phyloP scores from a whole-genome alignment of 1,140 invertebrate species.

The Drosophila rhopaloa region DNA sequence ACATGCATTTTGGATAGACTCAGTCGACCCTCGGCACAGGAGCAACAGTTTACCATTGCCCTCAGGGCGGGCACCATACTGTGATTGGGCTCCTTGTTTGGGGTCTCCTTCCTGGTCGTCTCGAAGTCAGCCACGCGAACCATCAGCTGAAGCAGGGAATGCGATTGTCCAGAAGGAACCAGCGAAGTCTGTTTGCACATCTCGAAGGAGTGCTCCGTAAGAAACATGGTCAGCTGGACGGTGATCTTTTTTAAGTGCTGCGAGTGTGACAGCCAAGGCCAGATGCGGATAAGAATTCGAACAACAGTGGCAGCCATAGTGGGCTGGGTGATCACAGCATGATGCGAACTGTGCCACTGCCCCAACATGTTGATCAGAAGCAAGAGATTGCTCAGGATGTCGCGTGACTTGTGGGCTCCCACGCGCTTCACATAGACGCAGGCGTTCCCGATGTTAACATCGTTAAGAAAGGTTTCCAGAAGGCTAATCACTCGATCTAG shows the following conservation, averaged over 20 bases:
- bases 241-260: conserved; percentile 50
- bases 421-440: conserved; percentile 65
- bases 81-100: not conserved
- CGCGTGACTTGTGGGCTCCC: conserved; percentile 64
- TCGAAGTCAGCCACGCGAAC: conserved; percentile 63
- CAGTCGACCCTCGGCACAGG: conserved; percentile 63
- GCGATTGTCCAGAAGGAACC: conserved; percentile 28
- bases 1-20: conserved; percentile 74
- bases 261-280: conserved; percentile 76
- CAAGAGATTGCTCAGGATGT: conserved; percentile 63
- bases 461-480: conserved; percentile 59
- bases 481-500: conserved; percentile 45
- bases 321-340: conserved; percentile 48
- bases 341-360: conserved; percentile 59
- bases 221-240: conserved; percentile 51
- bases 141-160: conserved; percentile 71
- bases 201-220: conserved; percentile 72
- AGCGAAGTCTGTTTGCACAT: conserved; percentile 67
- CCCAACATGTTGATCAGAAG: conserved; percentile 61
- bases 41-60: conserved; percentile 72
- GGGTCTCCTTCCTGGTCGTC: conserved; percentile 58
- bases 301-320: conserved; percentile 22
- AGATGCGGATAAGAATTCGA: conserved; percentile 52
- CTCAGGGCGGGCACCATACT: conserved; percentile 47
- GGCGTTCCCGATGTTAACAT: conserved; percentile 52